phyloP scores from a whole-genome alignment of 2,113 vertebrate species.

The Thalassarche chlororhynchos region DNA sequence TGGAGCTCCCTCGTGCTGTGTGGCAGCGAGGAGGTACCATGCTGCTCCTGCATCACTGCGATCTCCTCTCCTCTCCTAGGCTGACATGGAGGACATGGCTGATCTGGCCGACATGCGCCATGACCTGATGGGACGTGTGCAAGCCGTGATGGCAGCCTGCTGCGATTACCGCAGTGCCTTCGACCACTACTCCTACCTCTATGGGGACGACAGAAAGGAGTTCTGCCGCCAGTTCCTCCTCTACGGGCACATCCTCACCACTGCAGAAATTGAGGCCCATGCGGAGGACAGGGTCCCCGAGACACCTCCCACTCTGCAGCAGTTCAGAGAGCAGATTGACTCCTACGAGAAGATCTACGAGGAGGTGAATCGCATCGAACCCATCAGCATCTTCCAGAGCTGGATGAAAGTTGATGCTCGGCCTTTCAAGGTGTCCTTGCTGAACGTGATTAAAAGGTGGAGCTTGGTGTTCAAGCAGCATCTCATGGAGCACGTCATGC shows the following conservation, averaged over 20 bases:
- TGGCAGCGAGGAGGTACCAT: accelerated
- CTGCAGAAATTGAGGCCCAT: conserved; percentile 75
- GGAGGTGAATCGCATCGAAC: conserved; percentile 80
- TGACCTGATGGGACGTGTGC: conserved; percentile 75
- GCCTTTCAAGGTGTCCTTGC: conserved; percentile 83
- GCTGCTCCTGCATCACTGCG: accelerated
- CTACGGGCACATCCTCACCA: conserved; percentile 74
- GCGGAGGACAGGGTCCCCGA: conserved; percentile 71
- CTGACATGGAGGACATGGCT: conserved; percentile 84
- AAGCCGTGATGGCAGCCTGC: conserved; percentile 58
- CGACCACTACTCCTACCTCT: conserved; percentile 84
- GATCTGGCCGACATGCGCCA: conserved; percentile 74
- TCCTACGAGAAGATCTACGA: conserved; percentile 86
- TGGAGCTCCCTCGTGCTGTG: accelerated
- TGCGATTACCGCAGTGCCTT: conserved; percentile 72
- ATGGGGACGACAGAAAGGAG: conserved; percentile 83
- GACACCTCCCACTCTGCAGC: conserved; percentile 78
- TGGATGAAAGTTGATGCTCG: conserved; percentile 88
- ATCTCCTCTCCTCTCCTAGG: conserved; percentile 58
- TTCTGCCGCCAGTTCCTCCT: conserved; percentile 85
- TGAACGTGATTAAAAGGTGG: conserved; percentile 90
- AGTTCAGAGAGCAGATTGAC: conserved; percentile 85
- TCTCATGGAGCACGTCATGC: conserved; percentile 86
- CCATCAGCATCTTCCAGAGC: conserved; percentile 76
- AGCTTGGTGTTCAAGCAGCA: conserved; percentile 95